Evolutionary conservation across 2,888 invertebrate genomes (phyloP), one percentile per base, ranked within the genome.

Genomic region (Ypsolopha sequella): DNA sequence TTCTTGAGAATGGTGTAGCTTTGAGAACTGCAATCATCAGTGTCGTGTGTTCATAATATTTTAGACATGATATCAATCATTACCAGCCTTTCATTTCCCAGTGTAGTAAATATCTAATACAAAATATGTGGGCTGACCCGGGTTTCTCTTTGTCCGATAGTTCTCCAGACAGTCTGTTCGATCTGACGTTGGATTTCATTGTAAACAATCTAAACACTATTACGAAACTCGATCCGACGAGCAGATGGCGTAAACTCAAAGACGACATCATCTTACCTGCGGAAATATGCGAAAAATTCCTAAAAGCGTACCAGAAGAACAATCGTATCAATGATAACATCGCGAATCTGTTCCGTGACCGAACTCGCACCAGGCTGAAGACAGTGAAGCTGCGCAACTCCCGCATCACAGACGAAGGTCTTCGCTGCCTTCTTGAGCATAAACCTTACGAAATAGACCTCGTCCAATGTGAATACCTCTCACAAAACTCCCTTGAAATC

Each of bases 401-500:
- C 33, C 88, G 89, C 41, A 89, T 96, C 45, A 92, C 91, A 8
- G 92, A 94, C 68, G 81, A 88, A 54, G 92, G 94, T 52, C 77
- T 96, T 48, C 87, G 89, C 58, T 89, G 89, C 50, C 77, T 97
- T 11, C 80, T 94, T 72, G 88, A 88, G 49, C 96, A 96, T 74
- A 90, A 91, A 57, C 88, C 95, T 41, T 79, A 88, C 10, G 92
- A 93, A 56, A 77, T 97, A 48, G 93, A 95, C 59, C 84, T 97
- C 56, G 89, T 91, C 52, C 91, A 94, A 62, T 95, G 95, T 70
- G 88, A 89, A 56, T 88, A 89, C 56, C 77, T 96, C 45, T 90
- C 92, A 0, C 82, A 88, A 43, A 72, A 80, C 24, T 89, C 91
- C 24, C 86, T 95, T 55, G 88, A 90, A 54, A 79, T 89, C 52